Base-by-base conservation (phyloP, 1,140 invertebrate species). In the Eumeta japonica region DNA sequence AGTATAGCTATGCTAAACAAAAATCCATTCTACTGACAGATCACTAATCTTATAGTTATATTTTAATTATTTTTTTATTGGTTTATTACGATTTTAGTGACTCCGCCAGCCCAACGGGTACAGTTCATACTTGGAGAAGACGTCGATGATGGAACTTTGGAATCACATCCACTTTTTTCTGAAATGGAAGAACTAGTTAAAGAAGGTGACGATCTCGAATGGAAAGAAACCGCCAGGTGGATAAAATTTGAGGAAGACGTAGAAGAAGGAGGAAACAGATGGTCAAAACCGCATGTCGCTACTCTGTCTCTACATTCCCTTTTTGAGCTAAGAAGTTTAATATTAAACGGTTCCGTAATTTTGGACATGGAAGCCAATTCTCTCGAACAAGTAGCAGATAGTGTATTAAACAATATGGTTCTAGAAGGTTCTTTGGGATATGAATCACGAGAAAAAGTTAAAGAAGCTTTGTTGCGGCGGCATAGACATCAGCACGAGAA, bases 201-300 rank as follows among this genome's bases (percentile, higher is more conserved):
- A 48, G 88, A 90, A 27, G 90, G 91, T 38, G 90, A 90, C 37
- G 89, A 93, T 50, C 83, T 92, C 65, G 89, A 94, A 78, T 97
- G 94, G 94, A 94, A 94, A 65, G 94, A 97, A 77, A 96, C 93
- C n/a, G 94, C 93, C 12, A 83, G 92, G 54, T 95, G 92, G 92
- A 91, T 96, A 29, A 94, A 95, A 65, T 95, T 95, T 62, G 92
- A 95, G 60, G 92, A 96, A 66, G 90, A 94, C 60, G 92, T 95
- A 1, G 92, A 95, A 71, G 91, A 94, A 74, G 90, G 92, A 15
- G 92, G 92, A 32, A 93, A 94, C 60, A 78, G 92, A 33, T 96
- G 92, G 92, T 94, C 90, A 3, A 96, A 96, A 66, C 93, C 92
- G 2, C 92, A 94, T 64, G 93, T 96, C 14, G 92, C 91, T 10